Evolutionary conservation across 2,113 vertebrate genomes (phyloP).

Genomic region (Muntiacus muntjak): DNA sequence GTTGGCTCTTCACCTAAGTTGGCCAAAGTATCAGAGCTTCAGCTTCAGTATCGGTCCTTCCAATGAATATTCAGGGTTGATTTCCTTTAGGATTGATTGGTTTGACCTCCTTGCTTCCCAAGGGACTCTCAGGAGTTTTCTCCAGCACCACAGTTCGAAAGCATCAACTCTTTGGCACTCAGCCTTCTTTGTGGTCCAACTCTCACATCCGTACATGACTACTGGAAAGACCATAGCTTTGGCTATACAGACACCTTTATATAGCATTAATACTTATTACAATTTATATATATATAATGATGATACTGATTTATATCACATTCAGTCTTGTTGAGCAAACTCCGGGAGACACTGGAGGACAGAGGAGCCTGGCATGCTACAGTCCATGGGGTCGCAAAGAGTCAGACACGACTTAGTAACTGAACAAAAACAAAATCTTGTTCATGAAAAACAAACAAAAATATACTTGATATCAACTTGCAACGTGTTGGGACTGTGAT

Average conservation of each 20-base stretch:
- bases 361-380: neutral
- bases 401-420: neutral
- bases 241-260: neutral
- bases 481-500: neutral
- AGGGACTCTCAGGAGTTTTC: neutral
- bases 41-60: neutral
- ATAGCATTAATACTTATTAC: neutral
- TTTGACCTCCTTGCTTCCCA: neutral
- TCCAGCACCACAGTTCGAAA: neutral
- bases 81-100: neutral
- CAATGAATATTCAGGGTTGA: neutral
- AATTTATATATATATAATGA: neutral
- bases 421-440: neutral
- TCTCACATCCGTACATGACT: neutral
- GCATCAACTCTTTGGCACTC: neutral
- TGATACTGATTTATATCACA: neutral
- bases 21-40: neutral
- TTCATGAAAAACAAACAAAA: conserved; percentile 3
- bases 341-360: neutral
- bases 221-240: neutral
- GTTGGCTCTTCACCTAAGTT: neutral
- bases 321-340: neutral
- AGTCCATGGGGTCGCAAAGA: neutral
- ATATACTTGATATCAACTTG: neutral
- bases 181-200: neutral